These are phyloP conservation scores for Apamea anceps DNA, from an alignment of 2,888 invertebrate genomes.

Conservation along the genomic window DNA sequence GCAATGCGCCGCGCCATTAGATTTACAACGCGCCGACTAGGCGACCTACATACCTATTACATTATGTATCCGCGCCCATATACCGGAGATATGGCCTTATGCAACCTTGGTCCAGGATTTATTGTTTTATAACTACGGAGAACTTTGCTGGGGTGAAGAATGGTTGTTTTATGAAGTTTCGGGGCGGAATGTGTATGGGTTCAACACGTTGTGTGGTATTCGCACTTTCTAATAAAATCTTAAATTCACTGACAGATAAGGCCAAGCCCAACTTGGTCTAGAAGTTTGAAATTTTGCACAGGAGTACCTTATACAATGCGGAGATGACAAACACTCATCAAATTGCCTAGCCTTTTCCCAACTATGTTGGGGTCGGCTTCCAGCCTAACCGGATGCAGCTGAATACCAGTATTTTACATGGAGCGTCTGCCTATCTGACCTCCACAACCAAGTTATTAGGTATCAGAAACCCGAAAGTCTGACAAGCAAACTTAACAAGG, in stretches of 20 bases:
- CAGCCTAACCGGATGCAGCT: background rate
- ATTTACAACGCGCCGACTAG: slow-evolving; percentile 78
- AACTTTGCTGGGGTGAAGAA: slow-evolving; percentile 25
- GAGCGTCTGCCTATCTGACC: background rate
- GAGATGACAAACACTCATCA: background rate
- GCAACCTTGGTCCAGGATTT: slow-evolving; percentile 53
- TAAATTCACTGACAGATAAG: background rate
- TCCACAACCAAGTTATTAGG: background rate
- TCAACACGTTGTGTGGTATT: background rate
- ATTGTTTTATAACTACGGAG: slow-evolving; percentile 58
- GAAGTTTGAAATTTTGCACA: background rate
- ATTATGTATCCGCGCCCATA: slow-evolving; percentile 49
- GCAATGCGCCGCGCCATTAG: slow-evolving; percentile 81
- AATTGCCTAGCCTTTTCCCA: background rate
- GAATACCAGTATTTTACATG: background rate
- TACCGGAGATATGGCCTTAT: slow-evolving; percentile 54
- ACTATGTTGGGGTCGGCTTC: background rate
- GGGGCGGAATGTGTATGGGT: background rate
- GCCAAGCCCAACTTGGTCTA: background rate
- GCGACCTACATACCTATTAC: slow-evolving; percentile 65
- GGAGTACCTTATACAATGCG: background rate
- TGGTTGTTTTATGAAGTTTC: background rate
- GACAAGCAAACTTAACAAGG: too few relatives aligned
- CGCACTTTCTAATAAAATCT: background rate
- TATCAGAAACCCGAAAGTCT: too few relatives aligned